Conservation (phyloP, 2,888 invertebrate species). For the Lycocerus yunnanus region DNA sequence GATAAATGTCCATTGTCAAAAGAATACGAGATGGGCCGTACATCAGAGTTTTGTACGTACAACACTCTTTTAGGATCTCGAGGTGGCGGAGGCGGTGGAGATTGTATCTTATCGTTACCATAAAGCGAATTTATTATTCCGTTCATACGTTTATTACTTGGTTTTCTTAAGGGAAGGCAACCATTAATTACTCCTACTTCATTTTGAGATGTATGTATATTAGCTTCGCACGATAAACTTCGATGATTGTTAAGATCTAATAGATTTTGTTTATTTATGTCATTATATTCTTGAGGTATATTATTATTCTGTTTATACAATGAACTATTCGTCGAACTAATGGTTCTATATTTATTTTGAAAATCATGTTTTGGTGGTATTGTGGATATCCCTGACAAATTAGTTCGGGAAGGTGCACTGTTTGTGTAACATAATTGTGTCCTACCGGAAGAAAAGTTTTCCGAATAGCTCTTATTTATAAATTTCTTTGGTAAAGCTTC, state of each 20-base stretch:
- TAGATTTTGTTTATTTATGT: conserved; percentile 2
- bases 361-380: conserved; percentile 52
- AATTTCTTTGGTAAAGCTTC: background rate
- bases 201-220: conserved; percentile 48
- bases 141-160: conserved; percentile 26
- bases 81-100: conserved; percentile 81
- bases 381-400: conserved; percentile 50
- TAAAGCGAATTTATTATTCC: conserved; percentile 4
- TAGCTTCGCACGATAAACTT: conserved; percentile 51
- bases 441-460: background rate
- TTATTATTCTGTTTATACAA: conserved; percentile 44
- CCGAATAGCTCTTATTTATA: background rate
- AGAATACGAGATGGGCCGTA: conserved; percentile 61
- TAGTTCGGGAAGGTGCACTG: conserved; percentile 29
- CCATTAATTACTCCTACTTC: conserved; percentile 44
- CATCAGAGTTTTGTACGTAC: conserved; percentile 50
- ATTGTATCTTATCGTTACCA: conserved; percentile 42
- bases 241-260: conserved; percentile 38
- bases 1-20: conserved; percentile 51
- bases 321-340: conserved; percentile 35
- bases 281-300: conserved; percentile 5
- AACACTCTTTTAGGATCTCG: conserved; percentile 68
- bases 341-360: conserved; percentile 44
- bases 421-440: conserved; percentile 23
- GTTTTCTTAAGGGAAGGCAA: conserved; percentile 47